Evolutionary conservation across 2,797 vertebrate species (phyloP), one percentile per base, ranked within the genome.

Genomic region (Gadopsis bispinosus): DNA sequence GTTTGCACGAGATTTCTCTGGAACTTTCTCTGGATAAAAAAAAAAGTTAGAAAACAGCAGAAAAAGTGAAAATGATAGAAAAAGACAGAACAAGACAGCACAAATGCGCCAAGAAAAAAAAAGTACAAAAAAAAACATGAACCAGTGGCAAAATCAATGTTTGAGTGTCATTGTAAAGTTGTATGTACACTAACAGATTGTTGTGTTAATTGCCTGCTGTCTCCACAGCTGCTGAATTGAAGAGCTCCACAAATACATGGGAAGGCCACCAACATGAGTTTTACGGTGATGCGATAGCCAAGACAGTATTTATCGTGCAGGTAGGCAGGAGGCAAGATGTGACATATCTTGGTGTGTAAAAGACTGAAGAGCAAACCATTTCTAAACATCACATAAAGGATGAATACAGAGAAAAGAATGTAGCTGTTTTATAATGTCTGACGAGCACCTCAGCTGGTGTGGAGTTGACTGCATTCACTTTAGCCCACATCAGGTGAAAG

Each of bases 401-500:
- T 5, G 29, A 29, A 53, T 14, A 20, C 64, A 45, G 12, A 74
- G 31, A 56, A 14, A 39, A 65, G 13, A 16, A 10, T 12, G 7
- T 8, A 20, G 4, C 7, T 39, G 43, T 35, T 54, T 48, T 19
- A 19, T 19, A 17, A 69, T 48, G 74, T 65, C 10, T 56, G 53
- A 54, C 0, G n/a, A 72, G 26, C 26, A 95, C 94, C 94, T 93
- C 56, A 0, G 83, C 43, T 22, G 90, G 90, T 0, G 83, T 77
- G 31, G 77, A 91, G 81, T 84, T 88, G 39, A 79, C 80, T 1
- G 58, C 80, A 9, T 92, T 90, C 33, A 89, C 76, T 91, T 86
- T 93, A 59, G 91, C 88, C 91, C 92, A 94, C 84, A 93, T 91
- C 79, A 97, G 70, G 72, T 96, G 95, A 83, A 94, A 95, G 80